These are phyloP conservation scores for Addax nasomaculatus DNA, from an alignment of 2,113 vertebrate species.

Conservation along the genomic window DNA sequence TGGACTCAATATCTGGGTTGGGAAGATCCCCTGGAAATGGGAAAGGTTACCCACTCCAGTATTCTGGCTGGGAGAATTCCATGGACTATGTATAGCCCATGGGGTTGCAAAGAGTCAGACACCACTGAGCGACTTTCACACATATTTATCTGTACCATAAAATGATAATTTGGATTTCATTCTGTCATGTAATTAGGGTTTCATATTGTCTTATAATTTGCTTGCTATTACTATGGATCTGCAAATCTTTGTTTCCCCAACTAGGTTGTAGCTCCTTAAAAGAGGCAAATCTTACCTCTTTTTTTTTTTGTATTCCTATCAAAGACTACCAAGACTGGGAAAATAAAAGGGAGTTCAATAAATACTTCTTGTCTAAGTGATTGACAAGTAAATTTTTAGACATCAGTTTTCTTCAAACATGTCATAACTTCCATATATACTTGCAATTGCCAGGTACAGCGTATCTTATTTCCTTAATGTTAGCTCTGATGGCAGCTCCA, in stretches of 20 bases:
- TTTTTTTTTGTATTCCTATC: background rate
- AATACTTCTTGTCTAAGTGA: constrained; percentile 33
- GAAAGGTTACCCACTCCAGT: background rate
- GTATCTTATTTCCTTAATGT: background rate
- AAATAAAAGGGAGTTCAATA: constrained; percentile 37
- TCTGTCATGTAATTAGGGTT: background rate
- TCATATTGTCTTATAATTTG: background rate
- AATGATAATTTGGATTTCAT: constrained; percentile 1
- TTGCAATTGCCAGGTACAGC: constrained; percentile 22
- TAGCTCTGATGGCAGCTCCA: background rate
- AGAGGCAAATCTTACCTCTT: background rate
- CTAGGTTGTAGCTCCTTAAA: background rate
- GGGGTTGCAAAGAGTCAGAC: background rate
- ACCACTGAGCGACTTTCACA: background rate
- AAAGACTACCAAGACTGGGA: background rate
- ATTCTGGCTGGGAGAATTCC: background rate
- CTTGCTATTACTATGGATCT: constrained; percentile 1
- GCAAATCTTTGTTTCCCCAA: constrained; percentile 8
- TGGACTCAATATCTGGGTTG: background rate
- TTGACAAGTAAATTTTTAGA: constrained; percentile 53
- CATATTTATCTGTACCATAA: background rate
- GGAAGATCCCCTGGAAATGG: background rate
- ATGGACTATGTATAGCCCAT: background rate
- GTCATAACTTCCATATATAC: constrained; percentile 10
- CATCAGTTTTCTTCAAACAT: constrained; percentile 44